Percentiles rank a stretch among this genome's conserved stretches.
Conservation (phyloP, 1,140 invertebrate species). For the Kradibia gibbosae region DNA sequence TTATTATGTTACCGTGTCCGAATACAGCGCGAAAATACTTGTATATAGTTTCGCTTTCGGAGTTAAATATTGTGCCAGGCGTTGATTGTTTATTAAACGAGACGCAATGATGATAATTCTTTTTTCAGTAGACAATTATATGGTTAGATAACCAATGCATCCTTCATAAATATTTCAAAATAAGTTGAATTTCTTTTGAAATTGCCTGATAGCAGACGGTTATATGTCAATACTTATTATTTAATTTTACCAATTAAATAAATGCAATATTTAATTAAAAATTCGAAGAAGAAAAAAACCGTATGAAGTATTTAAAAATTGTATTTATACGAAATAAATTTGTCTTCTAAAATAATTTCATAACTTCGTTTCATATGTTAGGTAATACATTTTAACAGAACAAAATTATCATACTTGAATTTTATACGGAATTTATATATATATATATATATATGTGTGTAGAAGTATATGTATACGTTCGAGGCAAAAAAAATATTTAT, state of each 20-base stretch:
- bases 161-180: background rate
- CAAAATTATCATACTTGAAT: no score
- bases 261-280: no score
- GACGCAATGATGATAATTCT: constrained; percentile 37
- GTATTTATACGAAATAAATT: no score
- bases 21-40: constrained; percentile 53
- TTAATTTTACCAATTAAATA: no score
- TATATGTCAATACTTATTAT: no score
- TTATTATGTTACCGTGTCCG: constrained; percentile 29
- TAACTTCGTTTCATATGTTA: background rate
- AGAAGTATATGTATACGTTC: background rate
- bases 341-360: background rate
- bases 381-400: background rate
- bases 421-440: constrained; percentile 5
- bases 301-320: no score
- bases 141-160: constrained; percentile 31
- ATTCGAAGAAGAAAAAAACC: no score
- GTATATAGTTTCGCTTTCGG: constrained; percentile 60
- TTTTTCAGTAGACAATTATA: background rate
- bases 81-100: constrained; percentile 53
- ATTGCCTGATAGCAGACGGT: background rate
- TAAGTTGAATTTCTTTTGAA: background rate
- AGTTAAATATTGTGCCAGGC: constrained; percentile 57
- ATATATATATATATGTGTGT: no score
- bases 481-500: constrained; percentile 38